Percentiles rank a stretch among this genome's conserved stretches.
phyloP scores from a whole-genome alignment of 2,888 invertebrate species.

The Acrobeloides nanus region DNA sequence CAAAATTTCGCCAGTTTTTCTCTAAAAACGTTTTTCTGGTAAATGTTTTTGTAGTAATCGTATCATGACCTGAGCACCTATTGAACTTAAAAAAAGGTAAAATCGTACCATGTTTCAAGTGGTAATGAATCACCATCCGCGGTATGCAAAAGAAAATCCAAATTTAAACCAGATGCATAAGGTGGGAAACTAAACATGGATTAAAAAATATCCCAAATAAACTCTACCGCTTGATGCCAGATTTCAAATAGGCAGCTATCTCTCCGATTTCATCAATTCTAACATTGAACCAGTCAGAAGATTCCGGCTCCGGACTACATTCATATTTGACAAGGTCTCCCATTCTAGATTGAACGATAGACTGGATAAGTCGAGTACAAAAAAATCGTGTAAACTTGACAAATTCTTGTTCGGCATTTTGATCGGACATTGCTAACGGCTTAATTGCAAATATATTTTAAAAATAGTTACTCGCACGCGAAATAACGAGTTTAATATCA shows the following conservation, averaged over 20 bases:
- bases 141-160: constrained; percentile 43
- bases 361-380: constrained; percentile 35
- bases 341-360: constrained; percentile 37
- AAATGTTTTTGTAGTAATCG: too few relatives aligned
- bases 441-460: too few relatives aligned
- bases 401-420: too few relatives aligned
- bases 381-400: constrained; percentile 33
- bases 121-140: constrained; percentile 35
- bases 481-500: too few relatives aligned
- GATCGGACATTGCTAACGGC: too few relatives aligned
- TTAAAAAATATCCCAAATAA: constrained; percentile 1
- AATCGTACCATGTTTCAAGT: constrained; percentile 33
- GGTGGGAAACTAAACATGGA: constrained; percentile 28
- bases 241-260: constrained; percentile 33
- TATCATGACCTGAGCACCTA: too few relatives aligned
- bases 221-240: constrained; percentile 25
- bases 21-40: too few relatives aligned
- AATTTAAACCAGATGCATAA: constrained; percentile 16
- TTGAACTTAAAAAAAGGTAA: too few relatives aligned
- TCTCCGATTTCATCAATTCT: constrained; percentile 42
- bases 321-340: constrained; percentile 29
- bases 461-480: too few relatives aligned
- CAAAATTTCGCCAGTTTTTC: too few relatives aligned
- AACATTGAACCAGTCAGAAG: constrained; percentile 39
- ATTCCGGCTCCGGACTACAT: constrained; percentile 24